Evolutionary conservation across 2,888 invertebrate genomes (phyloP), one percentile per base, ranked within the genome.

Genomic region (Saturnia japonica): DNA sequence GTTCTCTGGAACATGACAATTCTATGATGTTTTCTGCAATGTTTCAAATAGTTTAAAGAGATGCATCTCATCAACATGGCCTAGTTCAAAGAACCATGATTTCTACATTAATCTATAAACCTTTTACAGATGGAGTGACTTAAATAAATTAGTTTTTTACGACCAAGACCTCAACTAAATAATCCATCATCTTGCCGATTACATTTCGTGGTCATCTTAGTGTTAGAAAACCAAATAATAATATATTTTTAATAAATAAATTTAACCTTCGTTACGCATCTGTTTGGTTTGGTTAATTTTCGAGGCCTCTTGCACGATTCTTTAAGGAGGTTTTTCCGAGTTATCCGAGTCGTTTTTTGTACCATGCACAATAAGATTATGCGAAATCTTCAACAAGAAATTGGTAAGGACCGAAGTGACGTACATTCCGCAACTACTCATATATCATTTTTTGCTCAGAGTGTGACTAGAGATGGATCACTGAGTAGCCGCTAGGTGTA

Each of bases 331-430:
- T 71, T 73, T 72, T 4, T 34, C 51, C 47, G 45, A 47, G 57
- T 70, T 70, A 73, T 69, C 74, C 72, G 57, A 70, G 76, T 78
- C 78, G 79, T 80, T 73, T 68, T 34, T 25, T 11, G 71, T 47
- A 77, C 57, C 80, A 81, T 80, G 81, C 74, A 62, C 72, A 40
- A 68, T 71, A 77, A 79, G 34, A 76, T 71, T 77, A 75, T 70
- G 71, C 68, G 68, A 69, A 73, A 73, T 70, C 69, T 71, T 75
- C 73, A 67, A 73, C 71, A 75, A 78, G 76, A 78, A 80, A 76
- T 77, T 75, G 77, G 72, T 67, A 80, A 76, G 75, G 76, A 76
- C 73, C 75, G 76, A 81, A 79, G 80, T 80, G 80, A 76, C 72
- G 42, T 79, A 3, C 14, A 14, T 28, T 9, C 19, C 0, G 57